Evolutionary conservation across 2,797 vertebrate species (phyloP).

Genomic region (Lates japonicus): DNA sequence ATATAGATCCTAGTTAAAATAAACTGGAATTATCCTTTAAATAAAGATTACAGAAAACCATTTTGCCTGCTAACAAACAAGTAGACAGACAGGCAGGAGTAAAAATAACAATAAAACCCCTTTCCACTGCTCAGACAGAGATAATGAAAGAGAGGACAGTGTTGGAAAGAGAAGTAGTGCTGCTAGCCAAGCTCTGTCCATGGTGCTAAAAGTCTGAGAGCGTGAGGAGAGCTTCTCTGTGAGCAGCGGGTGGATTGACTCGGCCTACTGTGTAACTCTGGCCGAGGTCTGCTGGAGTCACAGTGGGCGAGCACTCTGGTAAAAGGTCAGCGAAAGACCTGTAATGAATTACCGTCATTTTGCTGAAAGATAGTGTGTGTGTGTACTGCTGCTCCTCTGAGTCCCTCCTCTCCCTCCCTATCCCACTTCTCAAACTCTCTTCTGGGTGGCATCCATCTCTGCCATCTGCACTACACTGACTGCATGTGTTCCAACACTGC

Average conservation of each 20-base stretch:
- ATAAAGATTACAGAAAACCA: background rate
- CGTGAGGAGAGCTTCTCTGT: conserved; percentile 27
- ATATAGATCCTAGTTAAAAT: background rate
- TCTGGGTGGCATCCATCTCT: conserved; percentile 77
- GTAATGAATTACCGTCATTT: conserved; percentile 71
- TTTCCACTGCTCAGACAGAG: conserved; percentile 22
- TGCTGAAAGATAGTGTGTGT: conserved; percentile 23
- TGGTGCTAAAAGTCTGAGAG: conserved; percentile 35
- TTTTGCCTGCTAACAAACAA: background rate
- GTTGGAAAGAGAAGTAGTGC: conserved; percentile 22
- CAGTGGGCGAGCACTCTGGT: conserved; percentile 67
- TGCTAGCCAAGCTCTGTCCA: conserved; percentile 31
- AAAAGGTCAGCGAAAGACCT: conserved; percentile 75
- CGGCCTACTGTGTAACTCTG: conserved; percentile 44
- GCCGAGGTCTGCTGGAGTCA: conserved; percentile 62
- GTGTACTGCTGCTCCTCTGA: conserved; percentile 24
- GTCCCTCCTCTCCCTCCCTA: conserved; percentile 6
- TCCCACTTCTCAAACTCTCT: conserved; percentile 69
- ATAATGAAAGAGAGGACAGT: conserved; percentile 35
- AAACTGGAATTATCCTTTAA: background rate
- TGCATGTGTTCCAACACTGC: conserved; percentile 66
- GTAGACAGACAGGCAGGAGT: background rate
- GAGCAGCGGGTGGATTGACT: conserved; percentile 50
- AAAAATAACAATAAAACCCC: conserved; percentile 25
- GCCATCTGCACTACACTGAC: conserved; percentile 68